phyloP scores from a whole-genome alignment of 2,113 vertebrate species.

The Rhinoderma darwinii region DNA sequence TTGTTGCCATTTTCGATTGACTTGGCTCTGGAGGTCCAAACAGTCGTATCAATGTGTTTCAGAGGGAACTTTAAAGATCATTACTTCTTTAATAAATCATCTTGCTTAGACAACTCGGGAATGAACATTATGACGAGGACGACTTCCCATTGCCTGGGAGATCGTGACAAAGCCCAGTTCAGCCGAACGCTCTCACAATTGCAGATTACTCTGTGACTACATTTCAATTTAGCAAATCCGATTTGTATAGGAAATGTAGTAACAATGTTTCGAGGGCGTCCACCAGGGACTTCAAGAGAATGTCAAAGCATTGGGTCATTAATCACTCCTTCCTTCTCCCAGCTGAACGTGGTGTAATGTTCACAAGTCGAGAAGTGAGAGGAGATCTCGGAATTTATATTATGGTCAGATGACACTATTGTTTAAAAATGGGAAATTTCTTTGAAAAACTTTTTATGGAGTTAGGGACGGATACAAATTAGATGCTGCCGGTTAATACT shows the following conservation, averaged over 20 bases:
- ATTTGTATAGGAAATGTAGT: conserved; percentile 27
- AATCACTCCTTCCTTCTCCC: conserved; percentile 52
- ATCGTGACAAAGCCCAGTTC: conserved; percentile 47
- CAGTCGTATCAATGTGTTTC: not conserved
- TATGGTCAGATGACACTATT: not conserved
- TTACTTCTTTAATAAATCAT: conserved; percentile 53
- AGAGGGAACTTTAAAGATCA: conserved; percentile 49
- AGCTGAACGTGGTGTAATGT: conserved; percentile 33
- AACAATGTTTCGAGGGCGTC: not conserved
- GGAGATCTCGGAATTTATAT: not conserved
- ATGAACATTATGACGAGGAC: conserved; percentile 4
- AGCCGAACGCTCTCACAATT: not conserved
- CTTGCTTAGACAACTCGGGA: not conserved
- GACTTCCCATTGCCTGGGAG: not conserved
- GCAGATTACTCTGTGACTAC: conserved; percentile 29
- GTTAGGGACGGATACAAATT: not conserved
- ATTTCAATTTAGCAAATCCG: conserved; percentile 34
- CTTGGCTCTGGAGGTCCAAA: not conserved
- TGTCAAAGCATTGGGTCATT: conserved; percentile 27
- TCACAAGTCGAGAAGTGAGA: conserved; percentile 23
- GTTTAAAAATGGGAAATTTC: conserved; percentile 1
- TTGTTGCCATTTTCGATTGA: conserved; percentile 5
- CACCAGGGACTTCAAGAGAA: conserved; percentile 41
- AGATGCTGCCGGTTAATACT: not conserved
- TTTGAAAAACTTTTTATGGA: conserved; percentile 10